Base-by-base conservation (phyloP, 2,888 invertebrate genomes). In the Sturmia bella region DNA sequence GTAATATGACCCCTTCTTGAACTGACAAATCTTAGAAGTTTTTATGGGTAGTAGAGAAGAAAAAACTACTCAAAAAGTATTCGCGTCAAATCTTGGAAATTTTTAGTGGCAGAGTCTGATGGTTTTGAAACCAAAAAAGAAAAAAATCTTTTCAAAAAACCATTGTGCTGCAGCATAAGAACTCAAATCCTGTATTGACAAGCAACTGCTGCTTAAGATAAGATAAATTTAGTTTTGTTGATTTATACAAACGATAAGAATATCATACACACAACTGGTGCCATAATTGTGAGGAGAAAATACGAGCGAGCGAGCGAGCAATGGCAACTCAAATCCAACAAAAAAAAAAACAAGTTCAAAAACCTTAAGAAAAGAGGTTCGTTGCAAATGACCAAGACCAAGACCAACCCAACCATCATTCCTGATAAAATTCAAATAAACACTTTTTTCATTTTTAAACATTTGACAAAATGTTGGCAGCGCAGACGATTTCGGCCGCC, bases 341-440 rank as follows among this genome's bases (percentile, higher is more conserved):
- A 56, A 48, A 39, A n/a, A 27, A 70, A 41, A 56, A 48, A 39
- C n/a, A 27, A 70, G 37, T 37, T 81, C 76, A 72, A 81, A 73
- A 61, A 72, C 61, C 80, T 69, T 75, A 41, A 39, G 6, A 27
- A 27, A 32, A 72, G 56, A 59, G 32, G 66, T 63, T 17, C 32
- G 32, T 17, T n/a, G 3, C n/a, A 43, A 43, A 43, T n/a, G 43
- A 3, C n/a, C n/a, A n/a, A n/a, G n/a, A n/a, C n/a, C n/a, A n/a
- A 32, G 9, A 6, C 32, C 32, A 32, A 32, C 32, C 27, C 27
- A 32, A 32, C 32, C 12, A 13, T 43, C 37, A 63, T 41, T 50
- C 17, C 15, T 17, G 41, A 17, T 50, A 66, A 75, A 69, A 64
- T 63, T 70, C 45, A 70, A 80, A 52, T 63, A 64, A 80, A 80